Evolutionary conservation across 2,888 invertebrate genomes (phyloP), one percentile per base, ranked within the genome.

Genomic region (Cheilosia vulpina): DNA sequence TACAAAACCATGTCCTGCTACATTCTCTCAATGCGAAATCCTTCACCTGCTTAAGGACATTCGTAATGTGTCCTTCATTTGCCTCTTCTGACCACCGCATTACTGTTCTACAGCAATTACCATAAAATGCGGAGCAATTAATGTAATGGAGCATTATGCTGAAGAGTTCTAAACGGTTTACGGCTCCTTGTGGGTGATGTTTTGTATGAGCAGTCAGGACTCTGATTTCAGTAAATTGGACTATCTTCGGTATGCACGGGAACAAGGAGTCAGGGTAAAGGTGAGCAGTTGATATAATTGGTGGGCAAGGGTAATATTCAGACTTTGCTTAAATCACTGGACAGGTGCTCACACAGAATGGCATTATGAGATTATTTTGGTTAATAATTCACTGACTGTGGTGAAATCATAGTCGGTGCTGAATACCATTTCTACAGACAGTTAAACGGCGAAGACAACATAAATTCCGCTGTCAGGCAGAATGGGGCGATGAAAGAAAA

Each of bases 71-170:
- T 76, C 75, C 63, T 63, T 73, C 62, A 13, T 38, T 38, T 38
- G 38, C 38, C 24, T 38, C 21, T 53, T 68, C 60, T 65, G 77
- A 66, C 82, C 82, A 66, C 50, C n/a, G n/a, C 57, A 31, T 73
- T 34, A 53, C 31, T 31, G 50, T 47, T 63, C 13, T 66, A 43
- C 43, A 66, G 60, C 58, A 68, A 76, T 76, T 76, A 76, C 66
- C 53, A 60, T 68, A 63, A 83, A 83, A 79, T 83, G 83, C 63
- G 68, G 50, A 73, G 79, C 73, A 79, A 83, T 83, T 83, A 79
- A 78, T 47, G 73, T 83, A 83, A 83, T 83, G 68, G 83, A 69
- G 83, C 62, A 68, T 58, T 73, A 58, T 63, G 63, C 68, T 41
- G 38, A 62, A 73, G 79, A 79, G 52, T 73, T 79, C 69, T 62